Percentiles rank a stretch among this genome's conserved stretches.
phyloP scores from a whole-genome alignment of 1,140 invertebrate species.

The Sarcophaga bullata region DNA sequence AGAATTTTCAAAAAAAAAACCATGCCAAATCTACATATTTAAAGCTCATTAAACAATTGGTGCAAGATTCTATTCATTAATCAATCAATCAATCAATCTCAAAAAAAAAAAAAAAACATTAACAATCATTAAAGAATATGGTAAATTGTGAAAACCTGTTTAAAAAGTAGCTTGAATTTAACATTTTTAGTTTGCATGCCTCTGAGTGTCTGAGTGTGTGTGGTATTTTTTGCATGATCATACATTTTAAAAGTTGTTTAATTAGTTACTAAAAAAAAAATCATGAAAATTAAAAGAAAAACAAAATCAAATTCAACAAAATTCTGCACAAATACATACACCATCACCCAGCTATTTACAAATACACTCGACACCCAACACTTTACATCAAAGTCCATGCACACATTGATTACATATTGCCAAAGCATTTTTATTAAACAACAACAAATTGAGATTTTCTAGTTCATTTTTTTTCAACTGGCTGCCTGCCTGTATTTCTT shows the following conservation, averaged over 20 bases:
- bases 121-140: constrained; percentile 23
- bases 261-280: no score
- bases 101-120: background rate
- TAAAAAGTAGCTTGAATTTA: background rate
- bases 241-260: no score
- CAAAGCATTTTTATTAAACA: no score
- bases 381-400: no score
- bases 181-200: no score
- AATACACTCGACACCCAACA: background rate
- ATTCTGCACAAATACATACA: background rate
- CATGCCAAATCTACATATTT: background rate
- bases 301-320: background rate
- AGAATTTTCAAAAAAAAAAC: background rate
- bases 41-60: constrained; percentile 29
- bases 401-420: no score
- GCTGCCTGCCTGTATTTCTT: no score
- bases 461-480: background rate
- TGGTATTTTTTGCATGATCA: background rate
- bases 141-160: constrained; percentile 8
- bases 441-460: background rate
- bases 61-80: constrained; percentile 31
- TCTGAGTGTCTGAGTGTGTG: background rate
- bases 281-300: no score
- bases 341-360: background rate
- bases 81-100: background rate